Evolutionary conservation across 2,797 vertebrate genomes (phyloP).

Genomic region (Taenioides sp.): DNA sequence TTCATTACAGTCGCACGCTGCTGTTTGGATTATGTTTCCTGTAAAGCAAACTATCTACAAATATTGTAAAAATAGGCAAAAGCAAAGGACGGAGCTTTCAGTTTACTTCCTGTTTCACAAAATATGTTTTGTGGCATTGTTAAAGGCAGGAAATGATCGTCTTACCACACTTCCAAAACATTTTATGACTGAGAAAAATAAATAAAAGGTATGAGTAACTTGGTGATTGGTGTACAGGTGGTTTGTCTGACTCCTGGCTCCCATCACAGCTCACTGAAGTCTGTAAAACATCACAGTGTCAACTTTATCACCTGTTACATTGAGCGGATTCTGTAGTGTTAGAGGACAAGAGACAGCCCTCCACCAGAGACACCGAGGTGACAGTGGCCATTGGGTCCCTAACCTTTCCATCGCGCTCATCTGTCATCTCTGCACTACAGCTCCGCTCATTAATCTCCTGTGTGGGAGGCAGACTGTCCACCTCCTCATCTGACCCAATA

Average conservation of each 20-base stretch:
- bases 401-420: slow-evolving; percentile 54
- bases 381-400: slow-evolving; percentile 51
- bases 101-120: slow-evolving; percentile 39
- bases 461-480: slow-evolving; percentile 56
- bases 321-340: slow-evolving; percentile 44
- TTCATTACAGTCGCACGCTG: slow-evolving; percentile 63
- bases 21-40: slow-evolving; percentile 70
- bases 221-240: slow-evolving; percentile 26
- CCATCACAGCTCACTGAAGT: slow-evolving; percentile 26
- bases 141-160: slow-evolving; percentile 69
- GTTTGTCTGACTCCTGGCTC: slow-evolving; percentile 19
- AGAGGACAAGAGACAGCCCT: slow-evolving; percentile 60
- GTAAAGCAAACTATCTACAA: slow-evolving; percentile 54
- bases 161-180: slow-evolving; percentile 56
- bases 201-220: neutral
- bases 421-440: slow-evolving; percentile 63
- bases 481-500: slow-evolving; percentile 57
- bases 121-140: slow-evolving; percentile 67
- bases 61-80: slow-evolving; percentile 30
- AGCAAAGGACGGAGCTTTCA: slow-evolving; percentile 15
- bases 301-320: slow-evolving; percentile 52
- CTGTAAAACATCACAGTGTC: slow-evolving; percentile 43
- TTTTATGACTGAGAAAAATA: slow-evolving; percentile 31
- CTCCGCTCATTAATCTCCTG: slow-evolving; percentile 57
- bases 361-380: slow-evolving; percentile 52